Conservation (phyloP, 2,888 invertebrate genomes). For the Hypomecis atomaria region DNA sequence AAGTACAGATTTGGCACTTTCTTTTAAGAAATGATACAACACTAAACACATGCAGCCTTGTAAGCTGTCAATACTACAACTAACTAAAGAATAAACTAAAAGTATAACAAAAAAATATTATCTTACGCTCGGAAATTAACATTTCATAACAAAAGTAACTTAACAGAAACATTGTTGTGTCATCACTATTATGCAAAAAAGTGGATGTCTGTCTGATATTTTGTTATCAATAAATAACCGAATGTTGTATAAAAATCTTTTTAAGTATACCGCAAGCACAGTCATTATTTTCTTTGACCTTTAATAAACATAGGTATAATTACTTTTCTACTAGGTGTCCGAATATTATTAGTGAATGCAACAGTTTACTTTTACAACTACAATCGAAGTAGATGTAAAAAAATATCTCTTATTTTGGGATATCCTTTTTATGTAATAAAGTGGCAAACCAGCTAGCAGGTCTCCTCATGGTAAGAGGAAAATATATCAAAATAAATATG, state of each 20-base stretch:
- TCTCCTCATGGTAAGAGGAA: too few relatives aligned
- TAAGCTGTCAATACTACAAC: not conserved
- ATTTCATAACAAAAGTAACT: not conserved
- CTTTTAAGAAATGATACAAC: not conserved
- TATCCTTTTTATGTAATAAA: too few relatives aligned
- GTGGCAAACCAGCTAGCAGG: too few relatives aligned
- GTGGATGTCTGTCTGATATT: not conserved
- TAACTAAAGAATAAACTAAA: not conserved
- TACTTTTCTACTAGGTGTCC: not conserved
- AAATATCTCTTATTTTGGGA: too few relatives aligned
- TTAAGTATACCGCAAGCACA: too few relatives aligned
- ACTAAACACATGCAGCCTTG: conserved; percentile 1
- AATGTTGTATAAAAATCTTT: too few relatives aligned
- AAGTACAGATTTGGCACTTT: not conserved
- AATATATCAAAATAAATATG: too few relatives aligned
- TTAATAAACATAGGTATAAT: too few relatives aligned
- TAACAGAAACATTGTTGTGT: not conserved
- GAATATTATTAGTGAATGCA: too few relatives aligned
- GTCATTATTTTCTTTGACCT: too few relatives aligned
- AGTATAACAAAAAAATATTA: not conserved
- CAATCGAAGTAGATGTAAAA: too few relatives aligned
- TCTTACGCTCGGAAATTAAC: conserved; percentile 7
- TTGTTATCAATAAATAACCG: not conserved
- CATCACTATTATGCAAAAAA: conserved; percentile 7
- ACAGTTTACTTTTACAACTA: too few relatives aligned